Evolutionary conservation across 2,888 invertebrate species (phyloP).

Genomic region (Uropetala carovei): DNA sequence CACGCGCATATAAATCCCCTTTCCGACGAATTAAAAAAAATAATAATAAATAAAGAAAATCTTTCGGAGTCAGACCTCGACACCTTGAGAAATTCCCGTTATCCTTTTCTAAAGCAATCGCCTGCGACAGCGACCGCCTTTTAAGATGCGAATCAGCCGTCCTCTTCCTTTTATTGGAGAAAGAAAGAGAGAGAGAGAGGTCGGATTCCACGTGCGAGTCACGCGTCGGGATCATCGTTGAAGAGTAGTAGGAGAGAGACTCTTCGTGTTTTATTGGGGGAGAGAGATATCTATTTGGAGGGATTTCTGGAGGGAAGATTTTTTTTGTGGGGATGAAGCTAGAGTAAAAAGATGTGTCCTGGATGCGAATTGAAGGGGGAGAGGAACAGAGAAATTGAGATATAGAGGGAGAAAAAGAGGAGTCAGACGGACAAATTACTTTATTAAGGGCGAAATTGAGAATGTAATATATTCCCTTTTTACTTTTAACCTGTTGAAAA

Average conservation of each 20-base stretch:
- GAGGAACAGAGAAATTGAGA: not conserved
- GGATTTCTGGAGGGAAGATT: not conserved
- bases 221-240: not conserved
- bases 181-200: no score
- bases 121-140: no score
- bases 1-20: no score
- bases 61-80: no score
- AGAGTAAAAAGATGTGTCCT: not conserved
- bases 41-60: no score
- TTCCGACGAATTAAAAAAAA: no score
- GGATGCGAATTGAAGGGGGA: not conserved
- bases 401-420: not conserved
- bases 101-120: no score
- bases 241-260: not conserved
- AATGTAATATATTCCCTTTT: no score
- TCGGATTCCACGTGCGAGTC: not conserved
- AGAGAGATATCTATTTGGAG: not conserved
- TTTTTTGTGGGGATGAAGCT: not conserved
- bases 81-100: no score
- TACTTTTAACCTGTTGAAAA: no score
- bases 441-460: not conserved
- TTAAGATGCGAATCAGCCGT: no score
- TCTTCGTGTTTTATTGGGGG: not conserved
- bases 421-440: not conserved
- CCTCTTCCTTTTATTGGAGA: no score